Base-by-base conservation (phyloP, 2,113 vertebrate species). In the Hydrolagus affinis region DNA sequence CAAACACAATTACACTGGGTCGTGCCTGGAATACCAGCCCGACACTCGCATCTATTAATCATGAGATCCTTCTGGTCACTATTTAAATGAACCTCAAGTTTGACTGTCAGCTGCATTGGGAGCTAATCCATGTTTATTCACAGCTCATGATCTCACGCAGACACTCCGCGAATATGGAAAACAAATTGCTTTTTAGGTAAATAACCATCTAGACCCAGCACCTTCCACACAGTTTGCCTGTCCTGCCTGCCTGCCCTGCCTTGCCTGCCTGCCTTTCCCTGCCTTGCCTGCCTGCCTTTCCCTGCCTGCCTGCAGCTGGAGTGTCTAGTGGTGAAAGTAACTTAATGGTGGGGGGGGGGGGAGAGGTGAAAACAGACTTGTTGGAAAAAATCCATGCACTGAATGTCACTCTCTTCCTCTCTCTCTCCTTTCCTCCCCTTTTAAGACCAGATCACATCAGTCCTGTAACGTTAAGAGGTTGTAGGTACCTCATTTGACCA, bases 1-100 rank as follows among this genome's bases (percentile, higher is more conserved):
- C 93, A 93, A 94, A 94, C 93, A 94, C 93, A 93, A 94, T 94
- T 94, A 94, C 91, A 75, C 87, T 92, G 91, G 91, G 74, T 91
- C 90, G 93, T 94, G 93, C 91, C 90, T 71, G 0, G 93, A 94
- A 94, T 94, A 90, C 90, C 86, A 94, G 93, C 89, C 89, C 89
- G 91, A 88, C 89, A 88, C 91, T 91, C 92, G 92, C 93, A 91
- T 93, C 92, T 92, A 91, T 91, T 93, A 93, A 92, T 89, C 89
- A 73, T 91, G 90, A 91, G 92, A 91, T 92, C 92, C 89, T 86
- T 85, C 90, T 90, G 90, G 78, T 66, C 60, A 28, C 78, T 64
- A 83, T 83, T 83, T 83, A 83, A 83, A 83, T 83, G 78, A 72
- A 70, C 69, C 59, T 85, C 68, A 60, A 59, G 69, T 70, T 85